Conservation (phyloP, 64 coral and sea anemone genomes). For the Stylophora pistillata region DNA sequence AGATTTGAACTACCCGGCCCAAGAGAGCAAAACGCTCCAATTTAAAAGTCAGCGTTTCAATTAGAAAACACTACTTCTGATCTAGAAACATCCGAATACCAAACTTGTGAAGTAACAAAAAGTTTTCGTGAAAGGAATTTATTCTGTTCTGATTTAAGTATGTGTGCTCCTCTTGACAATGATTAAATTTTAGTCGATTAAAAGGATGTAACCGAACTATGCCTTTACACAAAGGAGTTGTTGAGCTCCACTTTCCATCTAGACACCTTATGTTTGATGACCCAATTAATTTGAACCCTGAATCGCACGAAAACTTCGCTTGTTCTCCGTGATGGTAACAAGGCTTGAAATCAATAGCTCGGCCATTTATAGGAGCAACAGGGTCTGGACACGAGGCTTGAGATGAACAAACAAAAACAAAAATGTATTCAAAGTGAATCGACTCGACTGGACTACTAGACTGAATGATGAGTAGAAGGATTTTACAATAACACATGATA, state of each 20-base stretch:
- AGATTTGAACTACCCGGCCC: too few relatives aligned
- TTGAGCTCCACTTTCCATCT: conserved; percentile 47
- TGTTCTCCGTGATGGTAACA: not conserved
- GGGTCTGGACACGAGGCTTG: not conserved
- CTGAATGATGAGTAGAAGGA: not conserved
- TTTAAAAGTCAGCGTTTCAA: too few relatives aligned
- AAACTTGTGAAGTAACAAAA: too few relatives aligned
- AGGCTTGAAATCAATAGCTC: not conserved
- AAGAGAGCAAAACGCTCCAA: too few relatives aligned
- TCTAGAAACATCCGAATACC: too few relatives aligned
- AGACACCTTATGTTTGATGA: conserved; percentile 26
- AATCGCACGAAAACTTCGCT: not conserved
- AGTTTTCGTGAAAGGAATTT: too few relatives aligned
- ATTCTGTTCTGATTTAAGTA: too few relatives aligned
- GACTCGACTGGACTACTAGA: not conserved
- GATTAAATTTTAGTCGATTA: too few relatives aligned
- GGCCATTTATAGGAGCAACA: conserved; percentile 13
- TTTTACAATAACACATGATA: not conserved
- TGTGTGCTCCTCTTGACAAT: too few relatives aligned
- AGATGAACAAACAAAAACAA: not conserved
- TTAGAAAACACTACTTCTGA: too few relatives aligned
- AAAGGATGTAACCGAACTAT: not conserved
- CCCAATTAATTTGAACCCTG: conserved; percentile 25
- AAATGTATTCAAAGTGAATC: not conserved
- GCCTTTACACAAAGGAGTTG: conserved; percentile 21